Conservation (phyloP, 2,797 vertebrate species). For the Microctenopoma stevenorrisi region DNA sequence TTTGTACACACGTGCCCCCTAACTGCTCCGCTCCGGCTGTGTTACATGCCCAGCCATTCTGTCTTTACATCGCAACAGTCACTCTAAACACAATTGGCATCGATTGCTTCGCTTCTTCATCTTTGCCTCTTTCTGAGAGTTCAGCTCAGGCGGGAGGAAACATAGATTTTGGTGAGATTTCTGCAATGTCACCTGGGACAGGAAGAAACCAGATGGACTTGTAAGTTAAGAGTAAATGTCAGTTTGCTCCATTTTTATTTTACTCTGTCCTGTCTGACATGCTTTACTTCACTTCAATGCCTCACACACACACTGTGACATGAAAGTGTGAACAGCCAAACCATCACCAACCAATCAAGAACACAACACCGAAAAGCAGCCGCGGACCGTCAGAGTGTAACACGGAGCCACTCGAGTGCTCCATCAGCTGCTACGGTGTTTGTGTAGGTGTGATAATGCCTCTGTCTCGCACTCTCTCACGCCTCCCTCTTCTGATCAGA, state of each 20-base stretch:
- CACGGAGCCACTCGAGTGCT: slow-evolving; percentile 4
- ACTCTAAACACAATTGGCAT: slow-evolving; percentile 60
- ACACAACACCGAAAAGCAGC: slow-evolving; percentile 10
- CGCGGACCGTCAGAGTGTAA: neutral
- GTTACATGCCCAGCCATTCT: slow-evolving; percentile 56
- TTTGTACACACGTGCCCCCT: slow-evolving; percentile 26
- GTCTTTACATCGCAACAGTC: slow-evolving; percentile 48
- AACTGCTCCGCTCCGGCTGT: slow-evolving; percentile 50
- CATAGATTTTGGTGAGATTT: neutral
- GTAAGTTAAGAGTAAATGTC: neutral
- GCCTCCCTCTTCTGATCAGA: slow-evolving; percentile 25
- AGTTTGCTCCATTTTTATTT: slow-evolving; percentile 24
- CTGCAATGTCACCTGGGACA: neutral
- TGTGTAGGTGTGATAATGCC: slow-evolving; percentile 6
- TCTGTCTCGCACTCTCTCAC: neutral
- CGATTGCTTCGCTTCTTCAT: slow-evolving; percentile 51
- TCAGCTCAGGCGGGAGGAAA: slow-evolving; percentile 25
- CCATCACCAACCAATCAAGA: slow-evolving; percentile 15
- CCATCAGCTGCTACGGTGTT: slow-evolving; percentile 2
- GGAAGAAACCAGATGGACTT: neutral
- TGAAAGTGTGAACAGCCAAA: slow-evolving; percentile 14
- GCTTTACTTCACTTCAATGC: slow-evolving; percentile 15
- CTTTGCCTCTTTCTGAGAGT: slow-evolving; percentile 36
- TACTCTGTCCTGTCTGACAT: neutral
- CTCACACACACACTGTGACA: slow-evolving; percentile 12